Conservation (phyloP, 2,888 invertebrate species). For the Acheta domesticus region DNA sequence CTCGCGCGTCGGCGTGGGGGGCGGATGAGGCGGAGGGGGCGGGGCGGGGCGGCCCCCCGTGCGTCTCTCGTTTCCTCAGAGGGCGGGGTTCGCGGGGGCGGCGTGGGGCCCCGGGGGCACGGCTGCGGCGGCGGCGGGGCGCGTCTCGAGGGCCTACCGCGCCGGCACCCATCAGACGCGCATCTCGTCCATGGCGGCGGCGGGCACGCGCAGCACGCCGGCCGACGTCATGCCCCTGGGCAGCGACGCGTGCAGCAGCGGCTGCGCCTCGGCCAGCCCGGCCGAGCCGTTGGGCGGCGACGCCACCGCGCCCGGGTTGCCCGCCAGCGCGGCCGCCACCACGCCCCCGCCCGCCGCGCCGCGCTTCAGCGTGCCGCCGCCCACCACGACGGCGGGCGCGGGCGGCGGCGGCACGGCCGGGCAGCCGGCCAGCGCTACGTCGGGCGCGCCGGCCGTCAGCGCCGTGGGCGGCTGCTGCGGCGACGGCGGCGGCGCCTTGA, state of each 20-base stretch:
- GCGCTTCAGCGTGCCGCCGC: neutral
- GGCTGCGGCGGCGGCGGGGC: constrained; percentile 44
- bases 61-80: constrained; percentile 31
- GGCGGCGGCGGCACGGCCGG: constrained; percentile 38
- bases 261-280: constrained; percentile 45
- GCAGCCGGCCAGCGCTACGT: constrained; percentile 43
- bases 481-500: constrained; percentile 60
- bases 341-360: neutral
- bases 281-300: constrained; percentile 53
- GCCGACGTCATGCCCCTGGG: constrained; percentile 41
- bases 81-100: constrained; percentile 45
- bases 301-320: constrained; percentile 41
- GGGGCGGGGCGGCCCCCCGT: too few species aligned
- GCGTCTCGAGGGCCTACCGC: constrained; percentile 32
- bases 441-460: constrained; percentile 49
- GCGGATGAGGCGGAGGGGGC: constrained; percentile 28
- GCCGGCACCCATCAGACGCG: constrained; percentile 70
- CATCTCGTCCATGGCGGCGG: constrained; percentile 88
- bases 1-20: neutral
- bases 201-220: constrained; percentile 48
- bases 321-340: neutral
- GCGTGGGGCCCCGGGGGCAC: constrained; percentile 45
- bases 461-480: constrained; percentile 54
- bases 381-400: neutral
- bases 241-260: constrained; percentile 49